These are phyloP conservation scores for Drosophila jambulina DNA, from an alignment of 1,140 invertebrate species.

Conservation along the genomic window DNA sequence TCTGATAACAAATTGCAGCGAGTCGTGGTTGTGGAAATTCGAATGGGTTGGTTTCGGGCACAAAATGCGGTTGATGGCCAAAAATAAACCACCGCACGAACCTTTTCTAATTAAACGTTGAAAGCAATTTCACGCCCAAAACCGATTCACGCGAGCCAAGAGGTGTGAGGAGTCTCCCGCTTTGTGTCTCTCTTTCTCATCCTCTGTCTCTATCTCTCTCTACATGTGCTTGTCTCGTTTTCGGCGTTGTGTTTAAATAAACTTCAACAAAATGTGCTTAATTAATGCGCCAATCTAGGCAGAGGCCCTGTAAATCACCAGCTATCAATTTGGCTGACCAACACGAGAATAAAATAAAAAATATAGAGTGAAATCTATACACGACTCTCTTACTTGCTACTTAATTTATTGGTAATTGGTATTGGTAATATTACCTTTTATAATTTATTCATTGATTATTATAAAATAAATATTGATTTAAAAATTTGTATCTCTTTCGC, in stretches of 20 bases:
- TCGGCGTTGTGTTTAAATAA: slow-evolving; percentile 62
- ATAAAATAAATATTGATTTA: background rate
- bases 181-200: background rate
- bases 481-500: background rate
- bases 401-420: too few relatives aligned
- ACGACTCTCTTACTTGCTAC: background rate
- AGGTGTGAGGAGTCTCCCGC: background rate
- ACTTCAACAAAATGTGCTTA: slow-evolving; percentile 74
- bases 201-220: background rate
- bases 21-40: slow-evolving; percentile 9
- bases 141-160: slow-evolving; percentile 31
- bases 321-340: slow-evolving; percentile 27
- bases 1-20: slow-evolving; percentile 57
- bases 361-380: background rate
- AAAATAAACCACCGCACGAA: slow-evolving; percentile 61
- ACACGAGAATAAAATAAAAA: slow-evolving; percentile 1
- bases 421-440: too few relatives aligned
- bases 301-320: slow-evolving; percentile 56
- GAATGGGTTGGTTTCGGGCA: slow-evolving; percentile 16
- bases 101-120: slow-evolving; percentile 72
- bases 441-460: background rate
- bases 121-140: slow-evolving; percentile 56
- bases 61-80: slow-evolving; percentile 39
- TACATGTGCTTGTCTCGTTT: slow-evolving; percentile 18
- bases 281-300: slow-evolving; percentile 66